Conservation (phyloP, 2,797 vertebrate genomes). For the Platalea minor region DNA sequence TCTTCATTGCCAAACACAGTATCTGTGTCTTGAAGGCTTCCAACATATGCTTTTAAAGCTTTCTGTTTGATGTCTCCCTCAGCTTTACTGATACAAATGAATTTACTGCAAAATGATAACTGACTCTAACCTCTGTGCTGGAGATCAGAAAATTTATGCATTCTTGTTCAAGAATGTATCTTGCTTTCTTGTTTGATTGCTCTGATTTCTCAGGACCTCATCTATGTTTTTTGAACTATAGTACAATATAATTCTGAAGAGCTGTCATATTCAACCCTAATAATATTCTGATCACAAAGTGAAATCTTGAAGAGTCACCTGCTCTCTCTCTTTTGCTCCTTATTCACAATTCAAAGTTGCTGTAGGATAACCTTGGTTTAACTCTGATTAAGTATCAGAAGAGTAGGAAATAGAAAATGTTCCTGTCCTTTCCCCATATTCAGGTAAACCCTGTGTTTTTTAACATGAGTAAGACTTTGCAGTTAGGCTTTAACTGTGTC, state of each 20-base stretch:
- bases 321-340: not conserved
- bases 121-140: not conserved
- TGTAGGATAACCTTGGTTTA: not conserved
- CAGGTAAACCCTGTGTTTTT: not conserved
- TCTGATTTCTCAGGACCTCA: not conserved
- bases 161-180: not conserved
- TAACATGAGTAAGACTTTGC: not conserved
- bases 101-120: not conserved
- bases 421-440: not conserved
- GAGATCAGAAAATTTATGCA: not conserved
- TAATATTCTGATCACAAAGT: conserved; percentile 6
- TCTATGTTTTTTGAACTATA: not conserved
- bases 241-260: not conserved
- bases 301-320: not conserved
- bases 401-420: not conserved
- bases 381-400: not conserved
- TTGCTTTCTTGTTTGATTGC: not conserved
- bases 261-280: not conserved
- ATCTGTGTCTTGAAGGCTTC: not conserved
- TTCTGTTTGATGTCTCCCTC: conserved; percentile 25
- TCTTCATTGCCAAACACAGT: not conserved
- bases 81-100: not conserved
- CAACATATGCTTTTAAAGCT: not conserved
- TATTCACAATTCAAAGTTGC: not conserved
- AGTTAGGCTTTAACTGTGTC: not conserved